Evolutionary conservation across 2,797 vertebrate species (phyloP).

Genomic region (Dromococcyx pavoninus): DNA sequence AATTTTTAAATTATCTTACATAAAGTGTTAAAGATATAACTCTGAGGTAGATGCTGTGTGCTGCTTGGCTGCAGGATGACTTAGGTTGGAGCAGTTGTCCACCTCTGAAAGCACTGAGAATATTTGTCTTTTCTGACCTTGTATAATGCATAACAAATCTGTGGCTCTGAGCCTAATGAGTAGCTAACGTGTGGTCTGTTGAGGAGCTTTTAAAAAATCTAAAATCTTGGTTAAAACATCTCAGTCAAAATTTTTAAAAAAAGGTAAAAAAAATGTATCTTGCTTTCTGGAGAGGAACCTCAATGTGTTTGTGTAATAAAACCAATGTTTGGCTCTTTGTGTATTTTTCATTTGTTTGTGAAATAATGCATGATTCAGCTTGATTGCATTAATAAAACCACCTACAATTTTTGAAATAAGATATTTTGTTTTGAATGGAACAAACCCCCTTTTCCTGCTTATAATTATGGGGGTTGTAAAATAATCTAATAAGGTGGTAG

Average conservation of each 20-base stretch:
- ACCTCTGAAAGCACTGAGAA: neutral
- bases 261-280: fast-evolving
- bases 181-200: neutral
- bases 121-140: neutral
- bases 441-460: neutral
- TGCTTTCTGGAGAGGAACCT: neutral
- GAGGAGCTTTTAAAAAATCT: neutral
- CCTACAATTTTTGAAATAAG: neutral
- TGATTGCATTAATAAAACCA: neutral
- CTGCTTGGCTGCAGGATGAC: neutral
- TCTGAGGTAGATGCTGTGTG: neutral
- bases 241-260: neutral
- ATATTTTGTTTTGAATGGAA: neutral
- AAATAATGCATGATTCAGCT: neutral
- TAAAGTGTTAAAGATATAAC: neutral
- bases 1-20: neutral
- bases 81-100: neutral
- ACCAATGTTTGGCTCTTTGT: neutral
- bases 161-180: neutral
- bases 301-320: neutral
- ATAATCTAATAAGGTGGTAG: neutral
- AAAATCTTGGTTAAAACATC: neutral
- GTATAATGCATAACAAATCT: neutral
- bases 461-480: neutral
- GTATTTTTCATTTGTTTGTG: neutral